Evolutionary conservation across 1,140 invertebrate species (phyloP).

Genomic region (Onthophagus taurus): DNA sequence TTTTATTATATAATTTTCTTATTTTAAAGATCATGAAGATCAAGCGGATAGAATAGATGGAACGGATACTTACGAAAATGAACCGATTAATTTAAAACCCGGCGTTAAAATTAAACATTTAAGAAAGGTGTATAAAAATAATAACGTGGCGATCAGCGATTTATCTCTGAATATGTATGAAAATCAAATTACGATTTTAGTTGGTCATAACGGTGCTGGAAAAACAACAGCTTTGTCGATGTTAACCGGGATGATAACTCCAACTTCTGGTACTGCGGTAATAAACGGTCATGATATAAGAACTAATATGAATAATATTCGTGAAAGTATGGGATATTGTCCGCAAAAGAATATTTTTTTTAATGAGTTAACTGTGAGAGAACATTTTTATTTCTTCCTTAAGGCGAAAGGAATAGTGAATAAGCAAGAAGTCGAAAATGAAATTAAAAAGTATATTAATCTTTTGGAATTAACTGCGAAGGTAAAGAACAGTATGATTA

Average conservation of each 20-base stretch:
- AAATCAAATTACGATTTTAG: slow-evolving; percentile 51
- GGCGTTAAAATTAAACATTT: slow-evolving; percentile 53
- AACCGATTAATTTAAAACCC: slow-evolving; percentile 31
- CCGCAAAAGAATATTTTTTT: slow-evolving; percentile 91
- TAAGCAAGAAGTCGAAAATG: slow-evolving; percentile 38
- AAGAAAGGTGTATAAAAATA: slow-evolving; percentile 44
- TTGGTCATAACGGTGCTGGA: slow-evolving; percentile 63
- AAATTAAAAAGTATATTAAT: slow-evolving; percentile 49
- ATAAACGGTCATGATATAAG: slow-evolving; percentile 57
- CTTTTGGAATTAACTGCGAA: slow-evolving; percentile 52
- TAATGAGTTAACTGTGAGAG: slow-evolving; percentile 72
- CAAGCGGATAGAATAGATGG: not conserved
- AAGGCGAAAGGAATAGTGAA: slow-evolving; percentile 57
- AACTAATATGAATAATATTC: slow-evolving; percentile 44
- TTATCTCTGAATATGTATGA: slow-evolving; percentile 55
- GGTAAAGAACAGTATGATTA: no score
- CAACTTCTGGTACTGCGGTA: slow-evolving; percentile 53
- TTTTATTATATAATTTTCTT: slow-evolving; percentile 2
- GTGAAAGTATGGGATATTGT: slow-evolving; percentile 68
- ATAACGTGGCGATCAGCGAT: slow-evolving; percentile 56
- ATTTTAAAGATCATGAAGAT: not conserved
- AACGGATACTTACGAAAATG: not conserved
- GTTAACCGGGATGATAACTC: slow-evolving; percentile 55
- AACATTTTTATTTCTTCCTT: slow-evolving; percentile 80
- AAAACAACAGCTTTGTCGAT: slow-evolving; percentile 69